Base-by-base conservation (phyloP, 2,888 invertebrate species). In the Caenorhabditis parvicauda region DNA sequence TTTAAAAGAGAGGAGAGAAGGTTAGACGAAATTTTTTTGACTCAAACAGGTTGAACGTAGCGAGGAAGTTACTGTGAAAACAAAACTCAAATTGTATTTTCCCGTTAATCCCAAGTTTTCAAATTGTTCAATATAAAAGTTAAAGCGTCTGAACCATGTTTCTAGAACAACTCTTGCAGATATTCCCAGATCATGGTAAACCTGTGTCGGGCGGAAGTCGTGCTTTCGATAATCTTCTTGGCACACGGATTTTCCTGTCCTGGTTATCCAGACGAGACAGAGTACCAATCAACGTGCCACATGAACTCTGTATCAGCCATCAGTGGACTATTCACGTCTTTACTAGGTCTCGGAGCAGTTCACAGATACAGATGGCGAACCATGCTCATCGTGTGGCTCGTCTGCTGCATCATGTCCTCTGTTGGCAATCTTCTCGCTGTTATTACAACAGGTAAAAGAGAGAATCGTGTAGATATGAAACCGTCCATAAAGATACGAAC, bases 241-340 rank as follows among this genome's bases (percentile, higher is more conserved):
- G 55, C 61, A 12, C 70, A 70, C 27, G 67, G 67, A 37, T 59
- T 64, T 25, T 63, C 54, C n/a, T 64, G 62, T 43, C 67, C 66
- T 9, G 68, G 68, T 9, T 70, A 64, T 39, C 64, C 71, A 12
- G 65, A 67, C 14, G 76, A 75, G 29, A 69, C 71, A 7, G 73
- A 71, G 27, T 78, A 78, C 49, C 76, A 79, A 50, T 70, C 72
- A 25, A 76, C 76, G 17, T 79, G 79, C 43, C 77, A 79, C 52
- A 79, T 78, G 67, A 79, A 79, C 49, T 69, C 79, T 3, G 75
- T 79, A 12, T 71, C 78, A 12, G 77, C 76, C 2, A 55, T 79
- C 21, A 75, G 75, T 6, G 77, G 79, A 27, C 55, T 79, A 9
- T 56, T 79, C 21, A 76, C 79, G 0, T 78, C 74, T n/a, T 72